Evolutionary conservation across 92 coral and sea anemone genomes (phyloP).

Genomic region (Palythoa grandiflora): DNA sequence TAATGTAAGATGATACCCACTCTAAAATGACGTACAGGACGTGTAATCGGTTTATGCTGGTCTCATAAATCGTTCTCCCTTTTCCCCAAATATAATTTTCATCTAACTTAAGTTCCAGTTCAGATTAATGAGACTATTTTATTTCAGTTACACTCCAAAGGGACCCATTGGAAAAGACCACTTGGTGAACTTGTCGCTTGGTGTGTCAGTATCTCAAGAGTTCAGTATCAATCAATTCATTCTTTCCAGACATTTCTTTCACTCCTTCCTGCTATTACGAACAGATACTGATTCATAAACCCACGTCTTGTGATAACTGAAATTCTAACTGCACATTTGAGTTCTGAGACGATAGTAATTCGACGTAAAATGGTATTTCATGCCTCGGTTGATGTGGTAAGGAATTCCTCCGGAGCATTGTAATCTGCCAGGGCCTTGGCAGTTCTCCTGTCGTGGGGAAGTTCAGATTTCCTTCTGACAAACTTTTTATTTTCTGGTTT

Average conservation of each 20-base stretch:
- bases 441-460: constrained; percentile 89
- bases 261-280: background rate
- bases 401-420: constrained; percentile 78
- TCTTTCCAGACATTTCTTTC: background rate
- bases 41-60: background rate
- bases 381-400: constrained; percentile 61
- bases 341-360: background rate
- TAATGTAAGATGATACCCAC: background rate
- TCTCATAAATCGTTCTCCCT: background rate
- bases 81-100: background rate
- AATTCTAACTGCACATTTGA: background rate
- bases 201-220: constrained; percentile 3
- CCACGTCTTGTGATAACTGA: background rate
- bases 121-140: background rate
- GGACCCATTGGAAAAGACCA: background rate
- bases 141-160: background rate
- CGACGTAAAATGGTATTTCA: background rate
- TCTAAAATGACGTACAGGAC: background rate
- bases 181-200: background rate
- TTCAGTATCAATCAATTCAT: background rate
- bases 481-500: constrained; percentile 84
- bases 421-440: constrained; percentile 83
- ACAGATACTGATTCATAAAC: background rate
- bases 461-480: constrained; percentile 94
- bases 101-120: background rate